These are phyloP conservation scores for Halyomorpha halys DNA, from an alignment of 1,140 invertebrate species.

Conservation along the genomic window DNA sequence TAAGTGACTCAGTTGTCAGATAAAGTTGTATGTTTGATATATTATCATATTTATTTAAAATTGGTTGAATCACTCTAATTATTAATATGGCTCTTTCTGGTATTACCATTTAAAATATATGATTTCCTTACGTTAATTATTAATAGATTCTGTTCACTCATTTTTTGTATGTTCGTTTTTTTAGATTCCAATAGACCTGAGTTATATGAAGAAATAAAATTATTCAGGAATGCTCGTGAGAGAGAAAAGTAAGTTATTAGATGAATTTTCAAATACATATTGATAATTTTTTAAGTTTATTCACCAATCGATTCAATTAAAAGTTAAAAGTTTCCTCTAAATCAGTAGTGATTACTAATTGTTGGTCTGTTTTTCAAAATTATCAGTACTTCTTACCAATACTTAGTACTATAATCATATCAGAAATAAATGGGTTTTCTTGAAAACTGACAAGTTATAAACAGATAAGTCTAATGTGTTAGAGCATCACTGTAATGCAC, in stretches of 20 bases:
- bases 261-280: constrained; percentile 17
- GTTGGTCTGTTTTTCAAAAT: too few species aligned
- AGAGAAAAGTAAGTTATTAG: constrained; percentile 68
- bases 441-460: too few species aligned
- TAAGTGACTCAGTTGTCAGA: too few species aligned
- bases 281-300: background rate
- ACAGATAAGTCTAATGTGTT: background rate
- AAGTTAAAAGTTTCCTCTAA: too few species aligned
- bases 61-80: too few species aligned
- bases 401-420: too few species aligned
- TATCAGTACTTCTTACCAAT: too few species aligned
- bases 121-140: background rate
- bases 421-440: too few species aligned
- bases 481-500: background rate
- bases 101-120: background rate
- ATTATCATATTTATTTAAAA: too few species aligned
- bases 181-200: constrained; percentile 57
- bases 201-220: constrained; percentile 85
- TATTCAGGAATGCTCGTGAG: constrained; percentile 87
- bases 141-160: background rate
- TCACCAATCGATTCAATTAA: background rate
- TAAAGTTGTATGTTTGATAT: too few species aligned
- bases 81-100: background rate
- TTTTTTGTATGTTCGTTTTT: constrained; percentile 11
- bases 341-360: too few species aligned